Percentiles rank a stretch among this genome's conserved stretches.
Evolutionary conservation across 2,113 vertebrate genomes (phyloP).

Genomic region (Perccottus glenii): DNA sequence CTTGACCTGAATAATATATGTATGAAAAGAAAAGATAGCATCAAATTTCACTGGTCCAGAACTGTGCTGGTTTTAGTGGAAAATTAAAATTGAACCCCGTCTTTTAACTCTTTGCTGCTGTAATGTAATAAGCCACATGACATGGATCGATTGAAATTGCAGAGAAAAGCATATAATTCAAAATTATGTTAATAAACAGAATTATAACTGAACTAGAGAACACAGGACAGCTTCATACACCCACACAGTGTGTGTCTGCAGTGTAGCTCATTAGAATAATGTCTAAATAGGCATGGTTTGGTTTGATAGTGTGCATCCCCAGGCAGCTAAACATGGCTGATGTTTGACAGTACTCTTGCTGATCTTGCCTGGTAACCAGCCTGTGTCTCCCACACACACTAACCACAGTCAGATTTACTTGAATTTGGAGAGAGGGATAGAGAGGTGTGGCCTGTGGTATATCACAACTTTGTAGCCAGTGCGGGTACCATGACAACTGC

Average conservation of each 20-base stretch:
- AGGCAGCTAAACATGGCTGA: conserved; percentile 26
- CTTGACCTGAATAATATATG: conserved; percentile 23
- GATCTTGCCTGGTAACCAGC: conserved; percentile 71
- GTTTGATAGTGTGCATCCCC: conserved; percentile 44
- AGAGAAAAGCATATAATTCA: no score
- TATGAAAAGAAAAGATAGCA: conserved; percentile 10
- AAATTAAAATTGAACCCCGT: conserved; percentile 32
- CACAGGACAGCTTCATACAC: conserved; percentile 11
- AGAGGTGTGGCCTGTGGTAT: conserved; percentile 73
- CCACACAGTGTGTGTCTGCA: conserved; percentile 18
- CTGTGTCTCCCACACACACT: conserved; percentile 52
- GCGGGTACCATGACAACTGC: conserved; percentile 80
- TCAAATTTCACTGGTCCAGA: conserved; percentile 10
- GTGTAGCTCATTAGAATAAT: conserved; percentile 11
- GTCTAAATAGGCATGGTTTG: conserved; percentile 5
- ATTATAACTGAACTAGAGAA: no score
- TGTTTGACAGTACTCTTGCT: conserved; percentile 42
- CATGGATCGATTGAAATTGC: no score
- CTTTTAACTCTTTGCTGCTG: conserved; percentile 24
- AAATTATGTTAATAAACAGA: no score
- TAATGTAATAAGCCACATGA: no score
- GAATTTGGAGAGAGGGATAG: conserved; percentile 63
- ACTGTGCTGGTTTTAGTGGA: conserved; percentile 9
- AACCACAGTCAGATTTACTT: conserved; percentile 46
- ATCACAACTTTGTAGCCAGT: conserved; percentile 75